Percentiles rank a stretch among this genome's conserved stretches.
These are phyloP conservation scores for Eupithecia abbreviata DNA, from an alignment of 2,888 invertebrate species.

Conservation along the genomic window DNA sequence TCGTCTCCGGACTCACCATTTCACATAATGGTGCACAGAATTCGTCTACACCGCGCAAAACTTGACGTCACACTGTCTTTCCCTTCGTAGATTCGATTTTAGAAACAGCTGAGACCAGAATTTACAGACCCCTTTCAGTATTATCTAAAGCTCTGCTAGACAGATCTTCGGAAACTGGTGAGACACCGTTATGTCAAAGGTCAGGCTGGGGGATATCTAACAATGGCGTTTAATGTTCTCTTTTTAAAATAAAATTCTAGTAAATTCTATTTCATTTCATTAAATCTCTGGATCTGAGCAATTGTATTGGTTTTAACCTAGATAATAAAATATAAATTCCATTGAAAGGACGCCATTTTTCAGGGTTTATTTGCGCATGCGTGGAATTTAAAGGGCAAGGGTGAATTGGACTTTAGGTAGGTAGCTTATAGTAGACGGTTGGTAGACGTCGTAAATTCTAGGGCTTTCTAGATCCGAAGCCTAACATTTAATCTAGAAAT, in stretches of 20 bases:
- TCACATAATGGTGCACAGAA: not conserved
- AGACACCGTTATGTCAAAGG: not conserved
- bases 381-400: slow-evolving; percentile 10
- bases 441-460: slow-evolving; percentile 3
- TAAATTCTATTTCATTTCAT: not conserved
- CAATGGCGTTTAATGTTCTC: not conserved
- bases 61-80: slow-evolving; percentile 10
- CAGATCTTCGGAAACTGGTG: not conserved
- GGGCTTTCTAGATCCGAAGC: not conserved
- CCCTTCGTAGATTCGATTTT: slow-evolving; percentile 11
- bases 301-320: not conserved
- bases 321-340: not conserved
- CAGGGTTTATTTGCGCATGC: slow-evolving; percentile 1
- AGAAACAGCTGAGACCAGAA: slow-evolving; percentile 16
- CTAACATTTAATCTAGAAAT: not conserved
- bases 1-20: slow-evolving; percentile 4
- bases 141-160: too few relatives aligned
- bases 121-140: not conserved
- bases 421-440: not conserved
- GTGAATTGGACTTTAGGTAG: slow-evolving; percentile 5
- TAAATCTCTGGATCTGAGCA: not conserved
- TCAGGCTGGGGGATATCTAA: not conserved
- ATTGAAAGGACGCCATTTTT: slow-evolving; percentile 2
- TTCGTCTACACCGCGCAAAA: slow-evolving; percentile 7
- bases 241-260: not conserved